phyloP scores from a whole-genome alignment of 2,888 invertebrate species.

The Habrosyne pyritoides region DNA sequence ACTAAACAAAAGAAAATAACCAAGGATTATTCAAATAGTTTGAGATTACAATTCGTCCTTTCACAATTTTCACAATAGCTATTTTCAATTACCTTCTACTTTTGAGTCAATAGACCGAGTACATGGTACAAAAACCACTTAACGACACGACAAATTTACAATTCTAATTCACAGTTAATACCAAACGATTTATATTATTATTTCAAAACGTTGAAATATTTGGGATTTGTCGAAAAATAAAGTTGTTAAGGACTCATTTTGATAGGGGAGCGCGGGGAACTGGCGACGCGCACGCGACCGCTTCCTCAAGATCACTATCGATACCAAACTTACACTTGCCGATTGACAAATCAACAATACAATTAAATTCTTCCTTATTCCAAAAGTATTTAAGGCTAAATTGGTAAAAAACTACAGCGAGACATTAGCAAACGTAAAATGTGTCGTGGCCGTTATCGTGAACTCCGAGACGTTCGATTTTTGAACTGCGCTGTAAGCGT shows the following conservation, averaged over 20 bases:
- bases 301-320: constrained; percentile 65
- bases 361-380: constrained; percentile 44
- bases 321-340: constrained; percentile 55
- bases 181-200: constrained; percentile 59
- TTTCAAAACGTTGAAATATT: constrained; percentile 51
- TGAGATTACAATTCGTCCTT: neutral
- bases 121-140: constrained; percentile 40
- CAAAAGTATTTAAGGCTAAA: constrained; percentile 19
- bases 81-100: constrained; percentile 12
- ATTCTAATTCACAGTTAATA: constrained; percentile 67
- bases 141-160: constrained; percentile 63
- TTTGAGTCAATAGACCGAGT: constrained; percentile 33
- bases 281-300: constrained; percentile 65
- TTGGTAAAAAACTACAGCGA: constrained; percentile 16
- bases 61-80: neutral
- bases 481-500: constrained; percentile 37
- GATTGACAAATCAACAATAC: constrained; percentile 37
- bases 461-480: constrained; percentile 58
- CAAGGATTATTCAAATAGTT: neutral
- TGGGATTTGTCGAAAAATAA: constrained; percentile 69
- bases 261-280: constrained; percentile 46
- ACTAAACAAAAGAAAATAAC: neutral
- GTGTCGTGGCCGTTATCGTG: constrained; percentile 18
- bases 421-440: constrained; percentile 22
- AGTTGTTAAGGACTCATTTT: constrained; percentile 65